Base-by-base conservation (phyloP, 2,888 invertebrate genomes). In the Tinea semifulvella region DNA sequence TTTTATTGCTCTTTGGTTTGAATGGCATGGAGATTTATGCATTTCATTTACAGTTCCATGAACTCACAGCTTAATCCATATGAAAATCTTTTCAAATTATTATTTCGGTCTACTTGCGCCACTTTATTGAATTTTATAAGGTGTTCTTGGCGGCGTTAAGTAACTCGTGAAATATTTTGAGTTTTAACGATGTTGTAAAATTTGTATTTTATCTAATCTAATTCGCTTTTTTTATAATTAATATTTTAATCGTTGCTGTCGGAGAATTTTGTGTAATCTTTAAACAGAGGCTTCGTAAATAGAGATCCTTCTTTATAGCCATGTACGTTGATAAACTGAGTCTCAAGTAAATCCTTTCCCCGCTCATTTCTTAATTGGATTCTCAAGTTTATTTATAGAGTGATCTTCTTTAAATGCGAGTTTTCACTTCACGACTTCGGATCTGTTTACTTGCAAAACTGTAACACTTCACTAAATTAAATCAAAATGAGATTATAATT, bases 341-440 rank as follows among this genome's bases (percentile, higher is more conserved):
- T 61, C 61, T 65, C 51, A 56, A 65, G 69, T 64, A 70, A 75
- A 73, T 71, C 71, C 67, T 57, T 62, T 63, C 62, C 58, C 58
- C 63, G 59, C 63, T 70, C 69, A 73, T 73, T 73, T 69, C 71
- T 74, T 75, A 74, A 77, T 77, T 76, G 73, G 67, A 69, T 71
- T 70, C 71, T 71, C 65, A 66, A 72, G 69, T 74, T 76, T 68
- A 74, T 72, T 73, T 72, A 71, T 67, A 66, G 63, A 68, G 60
- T 66, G 69, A 72, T 70, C 66, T 65, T 61, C 58, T 66, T 65
- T 63, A 63, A 68, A 65, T 66, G 64, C 61, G 56, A 63, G 58
- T 55, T 57, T 63, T 63, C 58, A 56, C 62, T 72, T 73, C 66
- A 73, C 67, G 68, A 68, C 62, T 58, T 57, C 58, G 60, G 64